Base-by-base conservation (phyloP, 2,888 invertebrate species). In the Leistus spinibarbis region DNA sequence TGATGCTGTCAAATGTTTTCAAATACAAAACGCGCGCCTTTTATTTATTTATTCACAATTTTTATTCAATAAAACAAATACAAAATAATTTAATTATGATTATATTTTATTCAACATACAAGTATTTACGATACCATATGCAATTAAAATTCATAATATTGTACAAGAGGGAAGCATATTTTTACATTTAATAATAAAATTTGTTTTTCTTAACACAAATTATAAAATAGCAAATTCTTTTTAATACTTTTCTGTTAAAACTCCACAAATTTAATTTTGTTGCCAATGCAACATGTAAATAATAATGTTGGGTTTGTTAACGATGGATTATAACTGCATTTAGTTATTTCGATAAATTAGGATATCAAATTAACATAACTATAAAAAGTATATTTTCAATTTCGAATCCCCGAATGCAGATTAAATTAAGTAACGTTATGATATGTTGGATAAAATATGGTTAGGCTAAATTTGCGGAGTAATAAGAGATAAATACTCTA, bases 81-180 rank as follows among this genome's bases (percentile, higher is more conserved):
- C 62, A 20, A 22, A 63, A 9, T 64, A 54, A 63, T 65, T 22
- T n/a, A n/a, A n/a, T n/a, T 65, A 65, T 65, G 73, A 67, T 73
- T 73, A 73, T 67, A 27, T 67, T 73, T 73, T 73, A 73, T 73
- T 73, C 60, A 73, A 73, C 73, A 73, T 73, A 73, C 73, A 73
- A 73, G 73, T 73, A 72, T 66, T 73, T 60, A 73, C 67, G 53
- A 62, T 73, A 67, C 54, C 67, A 67, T 73, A 73, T 73, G 66
- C 66, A 73, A 67, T 73, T 67, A 60, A 73, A 72, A 67, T 73
- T 67, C 9, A 60, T 67, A 73, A 73, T 73, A 73, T 73, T 73
- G 73, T 73, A 73, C 73, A 73, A 66, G 27, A 67, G 67, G 71
- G 73, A 73, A 73, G 73, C 73, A 73, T 73, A 67, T 67, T 67